A percentile compares a stretch with the other conserved stretches of the same genome.
Evolutionary conservation across 2,888 invertebrate genomes (phyloP).

Genomic region (Leptopilina drosophilae): DNA sequence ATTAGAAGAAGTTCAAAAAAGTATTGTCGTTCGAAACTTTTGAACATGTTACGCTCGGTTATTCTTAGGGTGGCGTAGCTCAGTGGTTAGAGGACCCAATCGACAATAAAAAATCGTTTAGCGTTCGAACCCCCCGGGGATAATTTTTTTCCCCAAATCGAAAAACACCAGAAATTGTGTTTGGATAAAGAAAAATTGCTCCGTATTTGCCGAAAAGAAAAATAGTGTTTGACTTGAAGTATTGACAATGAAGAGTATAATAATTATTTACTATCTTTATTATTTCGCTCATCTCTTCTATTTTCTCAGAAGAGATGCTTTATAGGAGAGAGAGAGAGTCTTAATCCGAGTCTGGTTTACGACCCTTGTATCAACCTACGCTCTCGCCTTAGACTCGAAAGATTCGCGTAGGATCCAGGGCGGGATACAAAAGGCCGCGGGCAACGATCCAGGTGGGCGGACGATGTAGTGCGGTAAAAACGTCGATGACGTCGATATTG

Average conservation of each 20-base stretch:
- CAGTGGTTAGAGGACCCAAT: too few species aligned
- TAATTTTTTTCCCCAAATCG: too few species aligned
- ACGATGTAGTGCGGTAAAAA: constrained; percentile 45
- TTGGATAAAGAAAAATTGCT: too few species aligned
- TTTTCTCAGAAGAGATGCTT: not conserved
- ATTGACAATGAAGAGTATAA: not conserved
- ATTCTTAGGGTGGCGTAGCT: too few species aligned
- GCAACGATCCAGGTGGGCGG: constrained; percentile 32
- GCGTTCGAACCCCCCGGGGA: too few species aligned
- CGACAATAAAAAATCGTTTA: too few species aligned
- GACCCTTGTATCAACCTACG: not conserved
- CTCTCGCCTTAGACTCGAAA: not conserved
- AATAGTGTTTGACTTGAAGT: not conserved
- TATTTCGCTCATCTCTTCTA: too few species aligned
- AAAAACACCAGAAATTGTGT: too few species aligned
- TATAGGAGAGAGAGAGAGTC: not conserved
- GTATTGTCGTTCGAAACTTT: too few species aligned
- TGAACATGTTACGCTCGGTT: too few species aligned
- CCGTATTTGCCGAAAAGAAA: too few species aligned
- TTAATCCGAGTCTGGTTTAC: constrained; percentile 13
- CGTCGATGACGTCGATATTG: constrained; percentile 59
- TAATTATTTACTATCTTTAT: not conserved
- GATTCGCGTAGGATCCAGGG: constrained; percentile 28
- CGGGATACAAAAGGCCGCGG: constrained; percentile 33
- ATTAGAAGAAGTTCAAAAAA: too few species aligned